Evolutionary conservation across 2,113 vertebrate genomes (phyloP), one percentile per base, ranked within the genome.

Genomic region (Marmota monax): DNA sequence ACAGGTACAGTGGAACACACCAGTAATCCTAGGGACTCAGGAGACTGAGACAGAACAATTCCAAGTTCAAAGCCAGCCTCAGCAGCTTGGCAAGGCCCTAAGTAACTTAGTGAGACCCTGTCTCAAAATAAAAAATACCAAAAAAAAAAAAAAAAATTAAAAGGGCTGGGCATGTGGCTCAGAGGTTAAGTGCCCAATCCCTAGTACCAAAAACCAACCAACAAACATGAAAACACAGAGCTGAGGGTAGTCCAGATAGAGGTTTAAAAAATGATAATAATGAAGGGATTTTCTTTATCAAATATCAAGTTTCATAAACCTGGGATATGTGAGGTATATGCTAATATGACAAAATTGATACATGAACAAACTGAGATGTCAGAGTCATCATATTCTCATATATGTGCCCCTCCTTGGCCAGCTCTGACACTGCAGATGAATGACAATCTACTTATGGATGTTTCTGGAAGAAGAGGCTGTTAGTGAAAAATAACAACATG

Each of bases 321-420:
- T 61, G 76, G 17, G 18, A 29, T 37, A 76, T 5, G 34, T 51
- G 67, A 79, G 8, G 17, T 39, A 58, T 34, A 14, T 27, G 45
- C 34, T 83, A n/a, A 27, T 83, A 6, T 27, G 25, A 58, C n/a
- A 53, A 74, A 45, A 4, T 72, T 9, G 29, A 70, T 45, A 27
- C 73, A n/a, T 7, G 18, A 84, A 69, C 14, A 88, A 85, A 82
- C 8, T 84, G 17, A 65, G 25, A 73, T 73, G 69, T 92, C 53
- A 48, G 34, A 25, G 17, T 18, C n/a, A 58, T 22, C 27, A 37
- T 2, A 37, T 34, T 37, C 51, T 92, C 18, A 37, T 65, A 0
- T 53, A 27, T 0, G 0, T 0, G 6, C 32, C 10, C 10, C 20
- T 74, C 25, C 3, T 9, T 56, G 58, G 22, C 4, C 11, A 63